A percentile compares a stretch with the other conserved stretches of the same genome.
Evolutionary conservation across 1,140 invertebrate genomes (phyloP).

Genomic region (Drosophila rhopaloa): DNA sequence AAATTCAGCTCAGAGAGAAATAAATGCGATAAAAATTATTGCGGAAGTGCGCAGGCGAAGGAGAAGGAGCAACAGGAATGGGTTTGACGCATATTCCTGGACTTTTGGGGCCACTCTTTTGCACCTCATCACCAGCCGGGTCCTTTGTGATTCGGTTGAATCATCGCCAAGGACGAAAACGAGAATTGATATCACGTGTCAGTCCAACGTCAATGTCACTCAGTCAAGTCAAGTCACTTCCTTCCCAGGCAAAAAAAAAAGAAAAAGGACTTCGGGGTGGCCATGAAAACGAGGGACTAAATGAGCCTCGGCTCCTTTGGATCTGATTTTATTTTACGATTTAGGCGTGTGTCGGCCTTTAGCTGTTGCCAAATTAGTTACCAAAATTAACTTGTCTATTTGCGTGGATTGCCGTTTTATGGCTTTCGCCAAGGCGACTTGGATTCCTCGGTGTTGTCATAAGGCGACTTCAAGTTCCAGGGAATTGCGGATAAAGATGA

Average conservation of each 20-base stretch:
- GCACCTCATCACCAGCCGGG: slow-evolving; percentile 27
- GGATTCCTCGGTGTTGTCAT: slow-evolving; percentile 23
- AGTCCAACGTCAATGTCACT: slow-evolving; percentile 49
- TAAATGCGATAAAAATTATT: slow-evolving; percentile 80
- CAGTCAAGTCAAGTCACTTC: slow-evolving; percentile 43
- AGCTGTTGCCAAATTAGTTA: slow-evolving; percentile 44
- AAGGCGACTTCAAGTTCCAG: not conserved
- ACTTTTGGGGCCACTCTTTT: slow-evolving; percentile 4
- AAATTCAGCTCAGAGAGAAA: slow-evolving; percentile 52
- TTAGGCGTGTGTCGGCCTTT: slow-evolving; percentile 50
- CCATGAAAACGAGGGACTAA: slow-evolving; percentile 33
- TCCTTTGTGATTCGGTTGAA: slow-evolving; percentile 47
- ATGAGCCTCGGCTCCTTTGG: slow-evolving; percentile 18
- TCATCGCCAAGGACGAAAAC: slow-evolving; percentile 45
- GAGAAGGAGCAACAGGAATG: slow-evolving; percentile 57
- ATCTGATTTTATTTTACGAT: slow-evolving; percentile 58
- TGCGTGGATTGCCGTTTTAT: slow-evolving; percentile 60
- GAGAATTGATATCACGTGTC: slow-evolving; percentile 62
- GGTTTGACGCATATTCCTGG: slow-evolving; percentile 17
- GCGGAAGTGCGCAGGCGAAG: slow-evolving; percentile 72
- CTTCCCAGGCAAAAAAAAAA: not conserved
- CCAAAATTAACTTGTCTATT: slow-evolving; percentile 66
- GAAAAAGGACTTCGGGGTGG: not conserved
- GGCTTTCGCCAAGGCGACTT: slow-evolving; percentile 20
- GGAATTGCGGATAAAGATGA: slow-evolving; percentile 22